These are phyloP conservation scores for Caradrina clavipalpis DNA, from an alignment of 2,888 invertebrate genomes.

Conservation along the genomic window DNA sequence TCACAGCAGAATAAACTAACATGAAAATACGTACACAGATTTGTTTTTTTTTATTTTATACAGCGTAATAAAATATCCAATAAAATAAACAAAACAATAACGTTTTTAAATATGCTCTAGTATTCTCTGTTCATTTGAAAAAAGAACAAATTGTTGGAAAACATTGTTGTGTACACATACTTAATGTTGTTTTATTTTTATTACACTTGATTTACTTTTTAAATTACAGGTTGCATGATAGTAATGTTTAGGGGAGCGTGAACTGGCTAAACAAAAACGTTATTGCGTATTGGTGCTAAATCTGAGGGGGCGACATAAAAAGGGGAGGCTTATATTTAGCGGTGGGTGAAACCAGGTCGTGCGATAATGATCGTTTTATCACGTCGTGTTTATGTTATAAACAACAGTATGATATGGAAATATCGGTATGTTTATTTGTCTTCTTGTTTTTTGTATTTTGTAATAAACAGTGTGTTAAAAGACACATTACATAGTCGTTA, in stretches of 20 bases:
- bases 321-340: constrained; percentile 51
- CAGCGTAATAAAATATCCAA: not conserved
- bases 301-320: constrained; percentile 41
- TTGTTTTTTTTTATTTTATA: constrained; percentile 5
- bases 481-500: too few relatives aligned
- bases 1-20: constrained; percentile 34
- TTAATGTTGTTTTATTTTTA: constrained; percentile 4
- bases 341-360: constrained; percentile 45
- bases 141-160: constrained; percentile 2
- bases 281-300: constrained; percentile 44
- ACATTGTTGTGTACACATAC: not conserved
- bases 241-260: constrained; percentile 28
- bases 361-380: constrained; percentile 45
- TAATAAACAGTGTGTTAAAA: too few relatives aligned
- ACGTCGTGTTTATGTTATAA: constrained; percentile 8
- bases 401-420: constrained; percentile 20
- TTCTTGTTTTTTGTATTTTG: not conserved
- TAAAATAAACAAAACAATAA: not conserved
- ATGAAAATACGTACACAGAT: constrained; percentile 5
- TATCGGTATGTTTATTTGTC: not conserved
- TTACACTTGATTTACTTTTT: constrained; percentile 18
- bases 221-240: constrained; percentile 22
- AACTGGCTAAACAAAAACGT: constrained; percentile 36
- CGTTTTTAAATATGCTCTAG: constrained; percentile 2
- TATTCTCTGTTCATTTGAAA: not conserved